Evolutionary conservation across 1,140 invertebrate genomes (phyloP).

Genomic region (Melitaea cinxia): DNA sequence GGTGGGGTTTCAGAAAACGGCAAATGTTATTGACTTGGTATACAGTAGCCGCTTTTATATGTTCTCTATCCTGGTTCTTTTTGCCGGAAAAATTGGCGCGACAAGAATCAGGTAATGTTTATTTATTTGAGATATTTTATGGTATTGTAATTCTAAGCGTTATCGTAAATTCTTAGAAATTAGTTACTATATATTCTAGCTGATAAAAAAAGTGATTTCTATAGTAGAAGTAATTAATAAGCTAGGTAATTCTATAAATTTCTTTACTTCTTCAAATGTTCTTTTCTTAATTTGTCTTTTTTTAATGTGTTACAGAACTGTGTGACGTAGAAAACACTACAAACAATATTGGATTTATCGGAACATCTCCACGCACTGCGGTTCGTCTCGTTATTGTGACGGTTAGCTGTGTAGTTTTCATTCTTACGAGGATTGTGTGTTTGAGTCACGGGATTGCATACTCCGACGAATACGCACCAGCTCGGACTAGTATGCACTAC

Average conservation of each 20-base stretch:
- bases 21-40: slow-evolving; percentile 20
- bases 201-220: no score
- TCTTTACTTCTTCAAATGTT: no score
- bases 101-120: slow-evolving; percentile 20
- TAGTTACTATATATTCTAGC: no score
- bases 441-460: slow-evolving; percentile 42
- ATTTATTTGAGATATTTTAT: no score
- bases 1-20: slow-evolving; percentile 36
- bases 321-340: slow-evolving; percentile 17
- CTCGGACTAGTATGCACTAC: slow-evolving; percentile 32
- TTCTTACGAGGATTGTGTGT: slow-evolving; percentile 24
- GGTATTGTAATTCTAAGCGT: no score
- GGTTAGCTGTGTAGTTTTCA: slow-evolving; percentile 11
- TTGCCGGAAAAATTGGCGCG: background rate
- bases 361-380: background rate
- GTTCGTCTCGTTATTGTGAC: slow-evolving; percentile 16
- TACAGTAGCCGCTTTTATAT: background rate
- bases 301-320: slow-evolving; percentile 30
- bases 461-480: slow-evolving; percentile 38
- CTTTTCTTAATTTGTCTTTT: background rate
- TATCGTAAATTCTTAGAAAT: no score
- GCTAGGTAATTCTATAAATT: background rate
- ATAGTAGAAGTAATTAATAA: no score
- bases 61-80: slow-evolving; percentile 12
- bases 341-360: background rate